Evolutionary conservation across 2,113 vertebrate genomes (phyloP).

Genomic region (Trogon surrucura): DNA sequence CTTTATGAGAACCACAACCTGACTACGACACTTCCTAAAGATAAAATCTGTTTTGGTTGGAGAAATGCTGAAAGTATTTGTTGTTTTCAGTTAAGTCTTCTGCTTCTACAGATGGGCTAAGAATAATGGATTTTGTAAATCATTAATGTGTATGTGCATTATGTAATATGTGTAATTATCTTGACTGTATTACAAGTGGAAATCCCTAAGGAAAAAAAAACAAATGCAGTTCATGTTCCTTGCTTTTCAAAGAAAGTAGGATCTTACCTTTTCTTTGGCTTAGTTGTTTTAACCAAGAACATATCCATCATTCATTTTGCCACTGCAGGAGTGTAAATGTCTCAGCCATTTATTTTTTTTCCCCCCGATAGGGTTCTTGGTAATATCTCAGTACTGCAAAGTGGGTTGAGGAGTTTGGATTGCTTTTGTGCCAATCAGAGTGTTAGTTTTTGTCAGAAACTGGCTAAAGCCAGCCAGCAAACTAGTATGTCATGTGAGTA

Average conservation of each 20-base stretch:
- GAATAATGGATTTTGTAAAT: not conserved
- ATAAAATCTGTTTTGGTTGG: not conserved
- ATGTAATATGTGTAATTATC: not conserved
- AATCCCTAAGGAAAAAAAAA: not conserved
- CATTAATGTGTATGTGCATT: too few relatives aligned
- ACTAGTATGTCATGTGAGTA: not conserved
- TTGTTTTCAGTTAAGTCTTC: not conserved
- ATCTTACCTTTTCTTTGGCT: not conserved
- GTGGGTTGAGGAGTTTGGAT: not conserved
- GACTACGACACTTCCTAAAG: not conserved
- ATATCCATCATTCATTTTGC: not conserved
- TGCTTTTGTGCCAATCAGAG: not conserved
- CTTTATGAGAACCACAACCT: not conserved
- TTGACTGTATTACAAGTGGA: not conserved
- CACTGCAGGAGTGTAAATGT: not conserved
- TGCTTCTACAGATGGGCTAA: not conserved
- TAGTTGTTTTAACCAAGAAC: not conserved
- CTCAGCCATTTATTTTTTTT: not conserved
- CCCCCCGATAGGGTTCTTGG: not conserved
- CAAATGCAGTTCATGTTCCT: not conserved
- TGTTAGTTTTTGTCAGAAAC: not conserved
- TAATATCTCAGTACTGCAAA: not conserved
- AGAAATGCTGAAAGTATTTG: not conserved
- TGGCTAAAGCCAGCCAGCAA: not conserved
- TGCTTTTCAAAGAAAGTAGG: not conserved